Percentiles rank a stretch among this genome's conserved stretches.
phyloP scores from a whole-genome alignment of 2,113 vertebrate species.

The Trinectes maculatus region DNA sequence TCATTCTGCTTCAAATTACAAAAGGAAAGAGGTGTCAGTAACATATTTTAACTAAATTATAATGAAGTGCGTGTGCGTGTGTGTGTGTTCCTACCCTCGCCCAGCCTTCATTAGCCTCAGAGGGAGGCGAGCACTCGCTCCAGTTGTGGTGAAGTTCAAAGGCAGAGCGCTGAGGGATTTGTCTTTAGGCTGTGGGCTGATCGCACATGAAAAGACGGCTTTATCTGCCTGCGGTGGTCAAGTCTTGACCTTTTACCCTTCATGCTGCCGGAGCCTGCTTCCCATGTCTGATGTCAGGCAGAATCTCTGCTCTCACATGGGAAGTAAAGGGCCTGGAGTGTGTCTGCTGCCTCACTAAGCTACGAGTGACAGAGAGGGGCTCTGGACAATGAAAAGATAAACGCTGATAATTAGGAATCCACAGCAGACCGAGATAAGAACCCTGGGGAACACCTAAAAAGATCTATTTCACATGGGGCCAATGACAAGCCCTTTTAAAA shows the following conservation, averaged over 20 bases:
- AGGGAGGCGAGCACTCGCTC: conserved; percentile 28
- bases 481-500: conserved; percentile 12
- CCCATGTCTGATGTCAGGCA: conserved; percentile 76
- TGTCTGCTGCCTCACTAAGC: conserved; percentile 64
- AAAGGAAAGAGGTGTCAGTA: conserved; percentile 9
- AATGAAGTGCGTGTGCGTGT: conserved; percentile 38
- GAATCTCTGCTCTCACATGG: conserved; percentile 62
- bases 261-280: conserved; percentile 62
- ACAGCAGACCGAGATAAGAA: conserved; percentile 45
- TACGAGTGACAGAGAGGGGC: conserved; percentile 14
- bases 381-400: conserved; percentile 65
- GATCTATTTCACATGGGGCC: conserved; percentile 6
- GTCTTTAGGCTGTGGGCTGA: conserved; percentile 67
- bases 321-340: conserved; percentile 66
- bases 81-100: conserved; percentile 1
- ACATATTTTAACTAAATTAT: conserved; percentile 30
- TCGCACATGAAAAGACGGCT: conserved; percentile 78
- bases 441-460: conserved; percentile 51
- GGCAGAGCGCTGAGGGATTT: conserved; percentile 58
- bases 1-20: conserved; percentile 21
- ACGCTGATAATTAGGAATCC: conserved; percentile 59
- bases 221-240: conserved; percentile 76
- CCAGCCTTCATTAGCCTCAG: conserved; percentile 42
- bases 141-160: conserved; percentile 71
- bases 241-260: conserved; percentile 77